phyloP scores from a whole-genome alignment of 1,140 invertebrate genomes.

The Sinella curviseta region DNA sequence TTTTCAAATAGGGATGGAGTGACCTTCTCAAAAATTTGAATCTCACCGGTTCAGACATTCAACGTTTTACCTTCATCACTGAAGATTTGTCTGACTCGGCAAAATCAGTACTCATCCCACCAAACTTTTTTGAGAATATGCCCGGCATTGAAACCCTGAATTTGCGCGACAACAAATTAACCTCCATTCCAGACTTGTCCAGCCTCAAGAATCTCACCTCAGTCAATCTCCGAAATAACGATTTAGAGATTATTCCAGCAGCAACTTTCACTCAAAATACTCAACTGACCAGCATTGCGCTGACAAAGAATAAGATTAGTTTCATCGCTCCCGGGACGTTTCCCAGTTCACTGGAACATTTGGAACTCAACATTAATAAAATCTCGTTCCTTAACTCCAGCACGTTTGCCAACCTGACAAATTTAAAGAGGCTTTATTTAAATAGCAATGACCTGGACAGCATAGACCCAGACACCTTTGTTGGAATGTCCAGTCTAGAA shows the following conservation, averaged over 20 bases:
- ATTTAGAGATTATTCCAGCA: background rate
- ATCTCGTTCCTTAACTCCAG: background rate
- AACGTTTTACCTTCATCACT: background rate
- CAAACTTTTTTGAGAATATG: conserved; percentile 7
- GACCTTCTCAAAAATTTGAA: conserved; percentile 3
- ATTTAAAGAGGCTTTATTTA: background rate
- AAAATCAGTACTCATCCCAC: background rate
- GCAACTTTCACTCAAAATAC: background rate
- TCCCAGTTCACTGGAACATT: background rate
- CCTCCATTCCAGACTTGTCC: background rate
- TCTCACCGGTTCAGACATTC: background rate
- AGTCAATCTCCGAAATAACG: background rate
- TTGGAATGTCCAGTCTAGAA: background rate
- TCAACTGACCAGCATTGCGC: background rate
- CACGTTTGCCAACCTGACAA: background rate
- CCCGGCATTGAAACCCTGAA: background rate
- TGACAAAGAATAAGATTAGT: background rate
- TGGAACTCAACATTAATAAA: background rate
- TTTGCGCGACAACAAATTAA: background rate
- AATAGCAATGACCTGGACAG: background rate
- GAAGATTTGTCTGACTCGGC: background rate
- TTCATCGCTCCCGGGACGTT: background rate
- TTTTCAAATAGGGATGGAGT: background rate
- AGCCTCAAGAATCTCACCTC: background rate
- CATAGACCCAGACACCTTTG: background rate